Evolutionary conservation across 2,888 invertebrate genomes (phyloP).

Genomic region (Drosophila neoperkinsi): DNA sequence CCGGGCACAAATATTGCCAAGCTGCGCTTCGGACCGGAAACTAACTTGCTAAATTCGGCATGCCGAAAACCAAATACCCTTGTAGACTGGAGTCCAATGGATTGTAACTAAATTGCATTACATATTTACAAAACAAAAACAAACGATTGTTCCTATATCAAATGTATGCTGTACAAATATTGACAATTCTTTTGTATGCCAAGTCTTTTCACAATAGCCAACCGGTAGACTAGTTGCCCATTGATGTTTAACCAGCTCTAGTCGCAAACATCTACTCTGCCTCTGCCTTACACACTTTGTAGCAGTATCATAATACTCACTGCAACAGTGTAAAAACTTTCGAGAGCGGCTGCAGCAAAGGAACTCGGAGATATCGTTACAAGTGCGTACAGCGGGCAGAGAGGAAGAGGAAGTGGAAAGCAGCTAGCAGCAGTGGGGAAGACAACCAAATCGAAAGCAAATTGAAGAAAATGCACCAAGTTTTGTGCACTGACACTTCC

Average conservation of each 20-base stretch:
- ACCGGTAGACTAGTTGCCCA: neutral
- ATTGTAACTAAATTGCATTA: neutral
- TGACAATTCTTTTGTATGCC: neutral
- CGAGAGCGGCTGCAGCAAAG: conserved; percentile 18
- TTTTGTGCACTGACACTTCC: conserved; percentile 64
- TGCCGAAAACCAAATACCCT: neutral
- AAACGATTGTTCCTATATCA: neutral
- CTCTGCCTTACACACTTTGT: neutral
- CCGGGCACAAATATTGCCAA: conserved; percentile 34
- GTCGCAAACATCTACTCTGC: neutral
- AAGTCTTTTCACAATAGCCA: neutral
- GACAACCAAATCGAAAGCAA: conserved; percentile 79
- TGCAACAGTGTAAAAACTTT: conserved; percentile 3
- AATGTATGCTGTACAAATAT: neutral
- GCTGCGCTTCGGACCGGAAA: conserved; percentile 43
- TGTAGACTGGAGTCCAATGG: neutral
- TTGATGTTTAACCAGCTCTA: neutral
- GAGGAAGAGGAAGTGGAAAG: conserved; percentile 31
- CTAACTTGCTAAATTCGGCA: conserved; percentile 18
- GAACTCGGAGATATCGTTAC: conserved; percentile 18
- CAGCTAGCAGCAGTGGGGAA: conserved; percentile 24
- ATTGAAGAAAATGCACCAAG: conserved; percentile 73
- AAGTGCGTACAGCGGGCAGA: conserved; percentile 1
- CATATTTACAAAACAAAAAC: neutral
- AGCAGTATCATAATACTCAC: neutral